Conservation (phyloP, 2,797 vertebrate species). For the Poeciliopsis turneri region DNA sequence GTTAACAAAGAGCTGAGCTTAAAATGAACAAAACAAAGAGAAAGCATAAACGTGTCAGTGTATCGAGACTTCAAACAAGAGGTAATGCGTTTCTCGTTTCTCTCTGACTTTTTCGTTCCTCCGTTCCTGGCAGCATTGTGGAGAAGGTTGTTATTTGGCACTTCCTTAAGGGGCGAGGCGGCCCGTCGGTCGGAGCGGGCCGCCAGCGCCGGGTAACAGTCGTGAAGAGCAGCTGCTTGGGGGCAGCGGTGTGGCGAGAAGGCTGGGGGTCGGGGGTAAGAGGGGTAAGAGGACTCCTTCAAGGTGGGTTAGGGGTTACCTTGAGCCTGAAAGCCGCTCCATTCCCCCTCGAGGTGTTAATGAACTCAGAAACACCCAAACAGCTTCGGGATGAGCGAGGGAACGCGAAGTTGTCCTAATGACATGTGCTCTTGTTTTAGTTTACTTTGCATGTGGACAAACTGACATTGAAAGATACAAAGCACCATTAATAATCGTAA, state of each 20-base stretch:
- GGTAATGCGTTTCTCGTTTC: slow-evolving; percentile 83
- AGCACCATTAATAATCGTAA: slow-evolving; percentile 75
- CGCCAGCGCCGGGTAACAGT: slow-evolving; percentile 85
- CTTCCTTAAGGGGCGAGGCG: slow-evolving; percentile 85
- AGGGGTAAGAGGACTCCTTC: slow-evolving; percentile 77
- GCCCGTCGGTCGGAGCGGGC: slow-evolving; percentile 75
- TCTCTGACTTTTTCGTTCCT: slow-evolving; percentile 71
- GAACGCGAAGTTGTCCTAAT: slow-evolving; percentile 65
- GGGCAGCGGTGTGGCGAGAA: slow-evolving; percentile 74
- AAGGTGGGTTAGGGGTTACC: slow-evolving; percentile 73
- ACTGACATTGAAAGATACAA: slow-evolving; percentile 63
- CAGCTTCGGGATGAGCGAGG: slow-evolving; percentile 74
- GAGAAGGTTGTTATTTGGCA: slow-evolving; percentile 86
- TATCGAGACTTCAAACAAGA: slow-evolving; percentile 83
- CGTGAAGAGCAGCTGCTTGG: slow-evolving; percentile 80
- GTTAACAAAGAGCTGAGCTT: slow-evolving; percentile 61
- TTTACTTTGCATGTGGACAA: slow-evolving; percentile 69
- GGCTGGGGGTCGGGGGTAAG: slow-evolving; percentile 71
- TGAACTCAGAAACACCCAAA: slow-evolving; percentile 75
- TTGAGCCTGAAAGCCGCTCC: slow-evolving; percentile 63
- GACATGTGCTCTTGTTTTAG: slow-evolving; percentile 62
- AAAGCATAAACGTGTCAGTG: slow-evolving; percentile 79
- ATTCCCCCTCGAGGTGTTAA: slow-evolving; percentile 61
- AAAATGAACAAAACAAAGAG: slow-evolving; percentile 49
- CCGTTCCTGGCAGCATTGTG: slow-evolving; percentile 82